phyloP scores from a whole-genome alignment of 2,888 invertebrate genomes.

The Phaedon cochleariae region DNA sequence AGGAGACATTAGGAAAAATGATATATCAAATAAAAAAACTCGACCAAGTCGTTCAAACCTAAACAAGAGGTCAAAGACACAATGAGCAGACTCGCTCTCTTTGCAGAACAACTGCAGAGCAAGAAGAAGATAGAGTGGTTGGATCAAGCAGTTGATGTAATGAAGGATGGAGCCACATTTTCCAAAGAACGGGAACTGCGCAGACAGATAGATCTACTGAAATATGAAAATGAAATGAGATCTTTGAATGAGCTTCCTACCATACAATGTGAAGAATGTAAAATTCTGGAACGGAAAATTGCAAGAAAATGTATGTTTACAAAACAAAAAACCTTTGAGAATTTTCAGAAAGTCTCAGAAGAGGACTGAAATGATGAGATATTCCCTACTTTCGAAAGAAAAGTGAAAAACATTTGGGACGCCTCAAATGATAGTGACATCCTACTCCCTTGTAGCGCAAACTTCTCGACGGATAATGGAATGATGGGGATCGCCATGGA shows the following conservation, averaged over 20 bases:
- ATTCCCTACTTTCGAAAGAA: no score
- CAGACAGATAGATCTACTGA: neutral
- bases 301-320: no score
- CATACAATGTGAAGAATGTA: neutral
- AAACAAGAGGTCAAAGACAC: neutral
- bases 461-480: no score
- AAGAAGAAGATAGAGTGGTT: constrained; percentile 1
- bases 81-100: neutral
- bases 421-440: no score
- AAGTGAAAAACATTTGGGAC: no score
- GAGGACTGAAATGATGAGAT: constrained; percentile 3
- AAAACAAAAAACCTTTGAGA: neutral
- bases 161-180: no score
- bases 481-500: no score
- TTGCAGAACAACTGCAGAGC: neutral
- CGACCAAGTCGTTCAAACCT: neutral
- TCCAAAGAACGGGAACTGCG: neutral
- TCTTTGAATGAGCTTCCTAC: no score
- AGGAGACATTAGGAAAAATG: no score
- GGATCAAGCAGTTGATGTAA: neutral
- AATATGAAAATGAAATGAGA: no score
- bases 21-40: neutral
- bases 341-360: constrained; percentile 17
- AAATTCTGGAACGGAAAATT: no score
- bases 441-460: no score